Base-by-base conservation (phyloP, 2,888 invertebrate genomes). In the Cryptocheilus praepositus region DNA sequence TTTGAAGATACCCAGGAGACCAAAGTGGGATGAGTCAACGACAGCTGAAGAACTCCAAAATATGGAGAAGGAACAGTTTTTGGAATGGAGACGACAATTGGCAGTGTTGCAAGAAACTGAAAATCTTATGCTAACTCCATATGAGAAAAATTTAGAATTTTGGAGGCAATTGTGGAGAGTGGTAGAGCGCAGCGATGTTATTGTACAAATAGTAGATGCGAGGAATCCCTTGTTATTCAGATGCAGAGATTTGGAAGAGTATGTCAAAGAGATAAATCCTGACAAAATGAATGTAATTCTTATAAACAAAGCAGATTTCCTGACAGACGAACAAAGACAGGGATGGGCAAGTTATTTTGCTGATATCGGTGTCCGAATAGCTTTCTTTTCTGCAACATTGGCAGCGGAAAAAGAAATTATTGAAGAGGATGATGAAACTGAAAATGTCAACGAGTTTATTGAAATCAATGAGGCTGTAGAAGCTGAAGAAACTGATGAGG, bases 161-260 rank as follows among this genome's bases (percentile, higher is more conserved):
- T 99, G 99, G 99, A 92, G 98, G 56, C 99, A 99, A 87, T 88
- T 99, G 43, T 99, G 99, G 99, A 92, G 99, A 79, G 99, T 99
- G 0, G 93, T 99, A n/a, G 99, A 99, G 88, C 93, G 96, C 79
- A 96, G 98, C 85, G 97, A 98, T 89, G 92, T 98, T 0, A 91
- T 98, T 16, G 93, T 97, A 15, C 96, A 99, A 89, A 96, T 99
- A 72, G 94, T 99, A 15, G 99, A 99, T 91, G 98, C 97, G 0
- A 92, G 99, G 75, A 98, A 99, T 91, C 99, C 99, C 0, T 89
- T 98, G 55, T 89, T 99, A 7, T 98, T 97, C 83, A 93, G 97
- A 61, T 98, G 97, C 89, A 93, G 94, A 83, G 99, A 99, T 90
- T 90, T 99, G 61, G 98, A 98, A 81, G 89, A 89, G 16, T 98